Conservation (phyloP, 2,113 vertebrate genomes). For the Microtus pennsylvanicus region DNA sequence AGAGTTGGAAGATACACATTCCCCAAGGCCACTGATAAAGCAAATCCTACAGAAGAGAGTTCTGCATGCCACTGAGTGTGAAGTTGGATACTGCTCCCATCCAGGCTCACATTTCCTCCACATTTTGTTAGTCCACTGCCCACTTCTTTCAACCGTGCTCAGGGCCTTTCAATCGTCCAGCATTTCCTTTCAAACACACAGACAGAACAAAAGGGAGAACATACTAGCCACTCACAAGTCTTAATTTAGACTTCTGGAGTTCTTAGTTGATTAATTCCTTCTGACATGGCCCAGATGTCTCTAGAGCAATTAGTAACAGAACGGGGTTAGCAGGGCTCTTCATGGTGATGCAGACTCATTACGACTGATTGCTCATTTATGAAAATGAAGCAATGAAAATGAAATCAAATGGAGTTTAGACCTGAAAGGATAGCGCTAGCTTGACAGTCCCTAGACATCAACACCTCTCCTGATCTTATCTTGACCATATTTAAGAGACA, state of each 20-base stretch:
- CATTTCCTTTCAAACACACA: constrained; percentile 55
- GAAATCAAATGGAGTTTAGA: constrained; percentile 61
- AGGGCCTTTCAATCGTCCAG: constrained; percentile 15
- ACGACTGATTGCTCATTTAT: constrained; percentile 82
- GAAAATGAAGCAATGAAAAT: constrained; percentile 63
- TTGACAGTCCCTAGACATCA: background rate
- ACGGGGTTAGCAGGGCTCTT: constrained; percentile 79
- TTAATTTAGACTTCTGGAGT: constrained; percentile 56
- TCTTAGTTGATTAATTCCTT: constrained; percentile 78
- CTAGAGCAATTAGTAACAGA: constrained; percentile 84
- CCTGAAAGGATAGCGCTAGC: constrained; percentile 50
- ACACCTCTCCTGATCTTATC: background rate
- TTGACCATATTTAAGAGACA: constrained; percentile 55
- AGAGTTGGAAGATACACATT: background rate
- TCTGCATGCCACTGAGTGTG: background rate
- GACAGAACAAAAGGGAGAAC: constrained; percentile 16
- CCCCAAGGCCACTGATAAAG: background rate
- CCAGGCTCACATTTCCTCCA: background rate
- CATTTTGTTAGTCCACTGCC: constrained; percentile 22
- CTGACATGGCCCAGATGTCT: constrained; percentile 77
- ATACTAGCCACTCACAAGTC: constrained; percentile 10
- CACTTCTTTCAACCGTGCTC: constrained; percentile 9
- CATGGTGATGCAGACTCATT: constrained; percentile 76
- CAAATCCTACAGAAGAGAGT: constrained; percentile 25
- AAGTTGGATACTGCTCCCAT: background rate